Percentiles rank a stretch among this genome's conserved stretches.
phyloP scores from a whole-genome alignment of 2,797 vertebrate genomes.

The Buceros bicornis region DNA sequence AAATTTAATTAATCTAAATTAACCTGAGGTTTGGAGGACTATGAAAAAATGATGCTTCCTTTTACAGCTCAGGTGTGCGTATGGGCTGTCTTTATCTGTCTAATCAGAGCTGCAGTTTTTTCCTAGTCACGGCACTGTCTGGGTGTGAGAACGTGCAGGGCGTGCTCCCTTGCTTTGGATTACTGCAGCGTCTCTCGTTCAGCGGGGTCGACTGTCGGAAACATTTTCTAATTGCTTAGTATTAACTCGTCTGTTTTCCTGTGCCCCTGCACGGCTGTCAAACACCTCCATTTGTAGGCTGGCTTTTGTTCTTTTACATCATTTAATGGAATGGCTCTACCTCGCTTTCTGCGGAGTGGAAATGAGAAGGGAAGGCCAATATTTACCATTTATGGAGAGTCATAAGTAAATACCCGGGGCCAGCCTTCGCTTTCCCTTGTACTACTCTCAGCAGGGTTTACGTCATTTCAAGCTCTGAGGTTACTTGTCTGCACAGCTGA shows the following conservation, averaged over 20 bases:
- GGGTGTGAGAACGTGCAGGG: fast-evolving
- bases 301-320: not conserved
- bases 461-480: not conserved
- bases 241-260: not conserved
- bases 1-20: slow-evolving; percentile 42
- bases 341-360: not conserved
- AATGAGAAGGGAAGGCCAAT: not conserved
- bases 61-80: not conserved
- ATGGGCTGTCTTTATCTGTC: not conserved
- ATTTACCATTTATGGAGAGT: not conserved
- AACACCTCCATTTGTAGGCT: not conserved
- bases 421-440: not conserved
- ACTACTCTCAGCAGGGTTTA: not conserved
- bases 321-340: not conserved
- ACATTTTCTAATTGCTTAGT: not conserved
- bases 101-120: not conserved
- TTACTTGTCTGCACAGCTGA: not conserved
- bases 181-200: not conserved
- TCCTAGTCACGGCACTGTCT: not conserved
- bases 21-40: not conserved
- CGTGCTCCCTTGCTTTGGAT: not conserved
- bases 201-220: not conserved
- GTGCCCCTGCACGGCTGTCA: not conserved
- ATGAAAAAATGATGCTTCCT: not conserved
- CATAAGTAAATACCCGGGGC: not conserved